These are phyloP conservation scores for Antennarius maculatus DNA, from an alignment of 2,797 vertebrate species.

Conservation along the genomic window DNA sequence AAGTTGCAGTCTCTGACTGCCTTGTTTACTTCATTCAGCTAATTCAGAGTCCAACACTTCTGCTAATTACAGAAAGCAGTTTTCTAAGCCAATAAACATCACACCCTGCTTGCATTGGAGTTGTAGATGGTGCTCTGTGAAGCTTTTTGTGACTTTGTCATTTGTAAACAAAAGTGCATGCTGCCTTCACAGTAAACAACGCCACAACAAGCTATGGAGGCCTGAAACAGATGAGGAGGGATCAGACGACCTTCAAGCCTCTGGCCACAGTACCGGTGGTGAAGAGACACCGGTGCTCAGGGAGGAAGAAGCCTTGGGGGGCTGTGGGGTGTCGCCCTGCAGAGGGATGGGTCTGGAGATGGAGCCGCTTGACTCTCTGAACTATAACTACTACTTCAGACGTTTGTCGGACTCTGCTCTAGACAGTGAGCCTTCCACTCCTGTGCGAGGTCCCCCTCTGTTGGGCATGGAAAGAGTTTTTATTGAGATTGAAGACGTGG, in stretches of 20 bases:
- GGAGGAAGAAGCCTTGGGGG: conserved; percentile 76
- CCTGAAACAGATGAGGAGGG: conserved; percentile 86
- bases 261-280: conserved; percentile 70
- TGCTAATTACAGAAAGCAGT: not conserved
- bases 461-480: conserved; percentile 76
- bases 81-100: not conserved
- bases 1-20: no score
- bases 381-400: conserved; percentile 89
- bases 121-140: not conserved
- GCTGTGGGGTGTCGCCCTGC: conserved; percentile 72
- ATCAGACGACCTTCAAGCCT: conserved; percentile 72
- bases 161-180: not conserved
- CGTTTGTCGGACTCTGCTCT: conserved; percentile 89
- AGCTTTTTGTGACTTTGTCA: not conserved
- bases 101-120: not conserved
- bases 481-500: conserved; percentile 88
- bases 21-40: no score
- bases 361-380: conserved; percentile 82
- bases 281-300: conserved; percentile 66
- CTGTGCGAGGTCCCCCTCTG: conserved; percentile 81
- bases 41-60: no score
- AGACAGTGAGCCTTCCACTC: conserved; percentile 85
- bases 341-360: conserved; percentile 77
- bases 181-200: conserved; percentile 87
- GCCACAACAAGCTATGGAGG: conserved; percentile 96